Base-by-base conservation (phyloP, 2,888 invertebrate genomes). In the Drosophila sordidula region DNA sequence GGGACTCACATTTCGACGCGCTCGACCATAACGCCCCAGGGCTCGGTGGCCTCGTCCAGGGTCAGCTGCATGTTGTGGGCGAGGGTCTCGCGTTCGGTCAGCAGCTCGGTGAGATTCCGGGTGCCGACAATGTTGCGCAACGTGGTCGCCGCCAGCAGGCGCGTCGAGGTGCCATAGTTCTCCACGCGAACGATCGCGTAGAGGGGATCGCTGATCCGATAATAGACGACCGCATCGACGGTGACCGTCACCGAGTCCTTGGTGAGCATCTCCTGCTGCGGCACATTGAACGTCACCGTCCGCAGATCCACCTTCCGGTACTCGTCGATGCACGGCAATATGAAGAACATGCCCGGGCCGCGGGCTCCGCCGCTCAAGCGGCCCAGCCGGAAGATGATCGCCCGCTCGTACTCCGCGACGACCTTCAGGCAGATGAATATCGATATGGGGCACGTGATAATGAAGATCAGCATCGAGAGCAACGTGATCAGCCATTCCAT, bases 241-340 rank as follows among this genome's bases (percentile, higher is more conserved):
- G 97, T 97, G 0, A 98, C 98, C 0, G 98, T 98, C 32, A 98
- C 98, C 0, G 97, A 97, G 92, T 98, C 98, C 93, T 97, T 96
- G n/a, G 98, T 97, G 57, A 98, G 93, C 34, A 98, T 97, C 94
- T 98, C 98, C 93, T 99, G 98, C 0, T 98, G 98, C 45, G 98
- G 98, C 0, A 99, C 98, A 93, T 98, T 98, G 90, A 98, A 99
- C 0, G 98, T 97, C 0, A 98, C 97, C 0, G 98, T 98, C 71
- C 98, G 94, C 62, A 98, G 93, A 92, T 99, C 98, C 42, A 99
- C 97, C 92, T 97, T 98, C 63, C 96, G 95, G 91, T 98, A 98
- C 47, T 95, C 96, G 91, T 98, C 98, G 58, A 98, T 96, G 92
- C 98, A 99, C 0, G 98, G 98, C 70, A 99, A 93, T 8, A 98